A percentile compares a stretch with the other conserved stretches of the same genome.
phyloP scores from a whole-genome alignment of 1,140 invertebrate species.

The Octopus sinensis region DNA sequence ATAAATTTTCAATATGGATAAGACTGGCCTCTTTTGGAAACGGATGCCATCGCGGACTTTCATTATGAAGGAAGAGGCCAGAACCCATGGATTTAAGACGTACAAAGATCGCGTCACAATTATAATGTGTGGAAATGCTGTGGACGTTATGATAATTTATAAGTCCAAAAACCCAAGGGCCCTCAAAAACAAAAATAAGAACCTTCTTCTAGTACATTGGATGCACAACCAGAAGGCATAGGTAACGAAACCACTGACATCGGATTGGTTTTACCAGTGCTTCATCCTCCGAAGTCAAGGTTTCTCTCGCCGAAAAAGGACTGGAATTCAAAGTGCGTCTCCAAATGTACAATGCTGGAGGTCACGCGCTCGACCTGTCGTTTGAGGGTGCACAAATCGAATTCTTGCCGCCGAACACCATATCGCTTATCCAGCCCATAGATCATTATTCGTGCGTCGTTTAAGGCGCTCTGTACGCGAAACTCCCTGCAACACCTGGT shows the following conservation, averaged over 20 bases:
- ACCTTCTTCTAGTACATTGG: neutral
- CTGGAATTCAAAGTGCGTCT: slow-evolving; percentile 2
- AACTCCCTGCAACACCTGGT: neutral
- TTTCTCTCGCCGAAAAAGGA: neutral
- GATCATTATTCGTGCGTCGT: neutral
- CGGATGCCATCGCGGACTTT: slow-evolving; percentile 1
- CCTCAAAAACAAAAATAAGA: slow-evolving; percentile 6
- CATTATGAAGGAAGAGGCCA: neutral
- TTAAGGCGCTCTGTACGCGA: neutral
- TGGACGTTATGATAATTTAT: too few species aligned
- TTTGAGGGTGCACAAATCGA: neutral
- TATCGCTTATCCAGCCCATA: neutral
- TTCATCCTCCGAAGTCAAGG: neutral
- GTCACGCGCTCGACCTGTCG: neutral
- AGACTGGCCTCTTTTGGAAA: neutral
- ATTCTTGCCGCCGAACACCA: slow-evolving; percentile 1
- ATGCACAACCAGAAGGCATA: neutral
- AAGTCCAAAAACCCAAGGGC: neutral
- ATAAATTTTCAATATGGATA: slow-evolving; percentile 1
- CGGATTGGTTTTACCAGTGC: slow-evolving; percentile 1
- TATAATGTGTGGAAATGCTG: neutral
- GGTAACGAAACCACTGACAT: neutral
- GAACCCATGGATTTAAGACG: neutral
- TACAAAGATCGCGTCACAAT: neutral
- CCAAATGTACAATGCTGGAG: neutral